These are phyloP conservation scores for Bombyx mori DNA, from an alignment of 1,140 invertebrate genomes.

Conservation along the genomic window ASM3026992v2 NC_085112.1:3734001-3734500, in stretches of 20 bases:
- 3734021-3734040: no score
- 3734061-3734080: slow-evolving; percentile 18
- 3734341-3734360: slow-evolving; percentile 2
- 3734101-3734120: slow-evolving; percentile 49
- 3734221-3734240: slow-evolving; percentile 37
- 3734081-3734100: slow-evolving; percentile 36
- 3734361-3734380: no score
- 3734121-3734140: slow-evolving; percentile 27
- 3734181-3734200: slow-evolving; percentile 50
- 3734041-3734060: not conserved
- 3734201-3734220: slow-evolving; percentile 31
- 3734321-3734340: slow-evolving; percentile 5
- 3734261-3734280: slow-evolving; percentile 56
- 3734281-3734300: slow-evolving; percentile 29
- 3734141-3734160: slow-evolving; percentile 38
- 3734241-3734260: slow-evolving; percentile 59
- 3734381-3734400: no score
- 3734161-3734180: slow-evolving; percentile 51
- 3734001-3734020: no score
- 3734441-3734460: no score
- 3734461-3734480: no score
- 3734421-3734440: no score
- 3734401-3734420: no score
- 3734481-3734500: no score
- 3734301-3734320: slow-evolving; percentile 39